phyloP scores from a whole-genome alignment of 2,113 vertebrate genomes.

The Podocnemis expansa region DNA sequence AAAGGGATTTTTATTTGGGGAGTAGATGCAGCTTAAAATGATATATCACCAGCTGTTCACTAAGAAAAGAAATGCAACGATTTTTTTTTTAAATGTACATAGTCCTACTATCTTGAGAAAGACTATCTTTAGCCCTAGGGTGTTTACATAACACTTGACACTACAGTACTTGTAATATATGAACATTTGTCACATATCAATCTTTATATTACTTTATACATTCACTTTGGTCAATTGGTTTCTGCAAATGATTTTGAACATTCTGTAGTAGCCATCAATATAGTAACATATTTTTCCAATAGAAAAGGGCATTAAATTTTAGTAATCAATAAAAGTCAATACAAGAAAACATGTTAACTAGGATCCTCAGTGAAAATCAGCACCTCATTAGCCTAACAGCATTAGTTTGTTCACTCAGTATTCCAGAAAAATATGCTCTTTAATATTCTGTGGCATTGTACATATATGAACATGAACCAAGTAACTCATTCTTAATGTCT shows the following conservation, averaged over 20 bases:
- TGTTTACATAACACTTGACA: conserved; percentile 45
- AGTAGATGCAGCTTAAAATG: conserved; percentile 3
- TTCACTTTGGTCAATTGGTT: neutral
- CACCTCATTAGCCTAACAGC: conserved; percentile 7
- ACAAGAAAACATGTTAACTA: conserved; percentile 18
- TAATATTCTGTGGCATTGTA: neutral
- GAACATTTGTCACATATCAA: conserved; percentile 13
- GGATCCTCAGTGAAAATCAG: neutral
- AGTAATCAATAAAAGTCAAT: conserved; percentile 18
- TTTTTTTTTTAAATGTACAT: neutral
- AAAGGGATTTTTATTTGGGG: neutral
- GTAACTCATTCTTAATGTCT: neutral
- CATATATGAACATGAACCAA: neutral
- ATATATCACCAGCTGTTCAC: conserved; percentile 8
- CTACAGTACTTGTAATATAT: conserved; percentile 2
- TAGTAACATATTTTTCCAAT: conserved; percentile 5
- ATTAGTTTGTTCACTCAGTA: neutral
- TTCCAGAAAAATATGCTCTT: neutral
- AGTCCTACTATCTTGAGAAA: conserved; percentile 5
- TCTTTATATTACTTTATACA: neutral
- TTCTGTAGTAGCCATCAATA: neutral
- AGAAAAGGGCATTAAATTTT: neutral
- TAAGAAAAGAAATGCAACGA: neutral
- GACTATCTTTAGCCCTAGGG: conserved; percentile 16
- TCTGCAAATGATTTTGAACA: conserved; percentile 16